phyloP scores from a whole-genome alignment of 2,888 invertebrate species.

The Lycia hirtaria region DNA sequence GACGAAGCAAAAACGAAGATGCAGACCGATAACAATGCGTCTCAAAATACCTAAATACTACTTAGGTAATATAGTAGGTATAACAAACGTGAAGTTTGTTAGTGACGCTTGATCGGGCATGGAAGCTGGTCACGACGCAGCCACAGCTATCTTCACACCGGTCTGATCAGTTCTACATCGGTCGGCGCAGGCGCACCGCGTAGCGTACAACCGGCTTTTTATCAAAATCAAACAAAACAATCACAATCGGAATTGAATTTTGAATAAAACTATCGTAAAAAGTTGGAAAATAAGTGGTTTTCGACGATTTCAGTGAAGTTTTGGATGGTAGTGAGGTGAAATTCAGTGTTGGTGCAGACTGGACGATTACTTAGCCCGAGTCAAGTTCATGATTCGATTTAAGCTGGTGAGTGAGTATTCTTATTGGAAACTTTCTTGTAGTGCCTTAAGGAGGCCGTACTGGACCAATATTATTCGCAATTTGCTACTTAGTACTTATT shows the following conservation, averaged over 20 bases:
- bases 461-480: not conserved
- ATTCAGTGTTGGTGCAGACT: slow-evolving; percentile 60
- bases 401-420: slow-evolving; percentile 37
- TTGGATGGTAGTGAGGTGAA: slow-evolving; percentile 56
- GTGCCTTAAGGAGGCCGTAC: slow-evolving; percentile 9
- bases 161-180: slow-evolving; percentile 80
- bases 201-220: slow-evolving; percentile 53
- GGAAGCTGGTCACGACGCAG: slow-evolving; percentile 58
- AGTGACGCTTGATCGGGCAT: slow-evolving; percentile 50
- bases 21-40: slow-evolving; percentile 47
- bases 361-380: slow-evolving; percentile 58
- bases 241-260: slow-evolving; percentile 27
- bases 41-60: slow-evolving; percentile 27
- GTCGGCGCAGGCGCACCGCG: slow-evolving; percentile 69
- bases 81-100: slow-evolving; percentile 37
- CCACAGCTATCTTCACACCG: slow-evolving; percentile 67
- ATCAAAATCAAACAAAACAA: slow-evolving; percentile 56
- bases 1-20: slow-evolving; percentile 42
- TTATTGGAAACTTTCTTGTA: slow-evolving; percentile 41
- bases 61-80: slow-evolving; percentile 28
- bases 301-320: not conserved
- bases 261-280: slow-evolving; percentile 20
- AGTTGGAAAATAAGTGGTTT: slow-evolving; percentile 4
- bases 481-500: not conserved
- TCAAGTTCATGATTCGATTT: slow-evolving; percentile 64